Percentiles rank a stretch among this genome's conserved stretches.
Conservation (phyloP, 1,140 invertebrate species). For the Hesperophylax magnus region DNA sequence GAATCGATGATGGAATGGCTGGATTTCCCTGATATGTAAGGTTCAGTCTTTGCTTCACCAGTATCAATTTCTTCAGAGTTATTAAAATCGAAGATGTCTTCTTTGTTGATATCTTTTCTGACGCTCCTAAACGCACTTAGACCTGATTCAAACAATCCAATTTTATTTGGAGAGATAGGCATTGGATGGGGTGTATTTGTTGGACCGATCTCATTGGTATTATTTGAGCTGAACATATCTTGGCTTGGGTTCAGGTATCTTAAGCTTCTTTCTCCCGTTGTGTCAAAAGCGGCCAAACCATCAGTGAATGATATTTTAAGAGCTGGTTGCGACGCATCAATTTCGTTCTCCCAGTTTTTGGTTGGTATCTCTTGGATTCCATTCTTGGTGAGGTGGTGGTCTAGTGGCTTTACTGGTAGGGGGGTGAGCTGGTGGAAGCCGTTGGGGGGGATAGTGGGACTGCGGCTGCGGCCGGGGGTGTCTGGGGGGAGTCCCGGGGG, state of each 20-base stretch:
- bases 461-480: conserved; percentile 69
- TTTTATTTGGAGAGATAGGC: conserved; percentile 26
- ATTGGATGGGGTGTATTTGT: conserved; percentile 1
- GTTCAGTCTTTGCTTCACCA: not conserved
- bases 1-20: not conserved
- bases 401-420: conserved; percentile 59
- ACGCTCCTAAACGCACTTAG: conserved; percentile 52
- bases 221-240: conserved; percentile 31
- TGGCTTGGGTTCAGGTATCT: conserved; percentile 35
- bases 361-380: conserved; percentile 64
- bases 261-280: conserved; percentile 47
- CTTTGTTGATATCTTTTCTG: conserved; percentile 43
- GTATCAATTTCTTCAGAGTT: not conserved
- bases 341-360: conserved; percentile 70
- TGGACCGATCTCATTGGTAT: conserved; percentile 50
- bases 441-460: conserved; percentile 64
- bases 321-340: conserved; percentile 61
- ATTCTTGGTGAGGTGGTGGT: conserved; percentile 44
- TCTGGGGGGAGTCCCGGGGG: conserved; percentile 71
- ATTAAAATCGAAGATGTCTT: conserved; percentile 17
- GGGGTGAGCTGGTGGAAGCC: conserved; percentile 56
- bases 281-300: conserved; percentile 24
- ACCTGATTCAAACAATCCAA: conserved; percentile 38
- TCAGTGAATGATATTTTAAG: conserved; percentile 45
- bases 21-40: not conserved